Percentiles rank a stretch among this genome's conserved stretches.
phyloP scores from a whole-genome alignment of 92 coral and sea anemone genomes.

The Palythoa caribaeorum region DNA sequence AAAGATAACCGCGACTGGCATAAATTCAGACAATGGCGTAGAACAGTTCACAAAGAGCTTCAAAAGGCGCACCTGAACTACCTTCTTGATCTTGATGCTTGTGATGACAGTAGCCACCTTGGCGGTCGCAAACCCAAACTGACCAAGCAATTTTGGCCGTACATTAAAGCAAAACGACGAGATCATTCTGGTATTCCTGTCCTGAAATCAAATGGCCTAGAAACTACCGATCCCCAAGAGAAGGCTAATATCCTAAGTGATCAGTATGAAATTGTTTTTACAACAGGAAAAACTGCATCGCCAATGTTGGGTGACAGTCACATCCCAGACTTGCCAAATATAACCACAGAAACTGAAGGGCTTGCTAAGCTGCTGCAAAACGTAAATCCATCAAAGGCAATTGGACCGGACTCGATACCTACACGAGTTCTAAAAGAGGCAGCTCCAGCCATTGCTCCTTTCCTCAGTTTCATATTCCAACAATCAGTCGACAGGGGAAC shows the following conservation, averaged over 20 bases:
- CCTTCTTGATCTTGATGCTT: too few species aligned
- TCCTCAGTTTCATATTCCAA: constrained; percentile 17
- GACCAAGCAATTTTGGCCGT: background rate
- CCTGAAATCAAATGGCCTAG: background rate
- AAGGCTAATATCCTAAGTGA: background rate
- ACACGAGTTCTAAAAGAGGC: background rate
- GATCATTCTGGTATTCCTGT: background rate
- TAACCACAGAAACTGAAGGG: background rate
- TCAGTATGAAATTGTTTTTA: background rate
- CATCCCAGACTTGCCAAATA: too few species aligned
- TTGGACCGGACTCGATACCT: too few species aligned
- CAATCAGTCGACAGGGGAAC: constrained; percentile 23
- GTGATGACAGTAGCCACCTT: background rate
- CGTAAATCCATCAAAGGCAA: background rate
- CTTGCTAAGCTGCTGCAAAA: constrained; percentile 27
- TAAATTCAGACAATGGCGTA: background rate
- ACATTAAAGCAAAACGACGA: constrained; percentile 1
- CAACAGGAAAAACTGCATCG: background rate
- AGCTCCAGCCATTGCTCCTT: background rate
- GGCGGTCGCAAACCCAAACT: background rate
- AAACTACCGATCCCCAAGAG: background rate
- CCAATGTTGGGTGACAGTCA: too few species aligned
- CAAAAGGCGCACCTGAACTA: too few species aligned
- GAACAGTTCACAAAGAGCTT: too few species aligned
- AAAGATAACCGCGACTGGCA: too few species aligned